phyloP scores from a whole-genome alignment of 2,888 invertebrate species.

The Orthosia gracilis region DNA sequence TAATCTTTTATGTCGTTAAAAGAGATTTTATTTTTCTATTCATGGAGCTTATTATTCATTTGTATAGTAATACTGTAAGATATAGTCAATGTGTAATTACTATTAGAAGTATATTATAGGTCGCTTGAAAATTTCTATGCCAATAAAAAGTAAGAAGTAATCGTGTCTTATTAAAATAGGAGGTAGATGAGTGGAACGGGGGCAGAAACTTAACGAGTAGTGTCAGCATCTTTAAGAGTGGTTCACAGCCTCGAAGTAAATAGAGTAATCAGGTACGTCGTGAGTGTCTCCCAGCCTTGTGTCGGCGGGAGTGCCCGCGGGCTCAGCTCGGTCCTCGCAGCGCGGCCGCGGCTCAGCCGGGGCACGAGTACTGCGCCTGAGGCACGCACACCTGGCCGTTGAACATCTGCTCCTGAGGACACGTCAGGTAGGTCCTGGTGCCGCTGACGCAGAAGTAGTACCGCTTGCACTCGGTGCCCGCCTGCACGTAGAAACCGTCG shows the following conservation, averaged over 20 bases:
- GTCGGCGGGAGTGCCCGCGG: conserved; percentile 53
- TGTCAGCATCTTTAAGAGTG: conserved; percentile 5
- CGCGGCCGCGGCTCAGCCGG: conserved; percentile 76
- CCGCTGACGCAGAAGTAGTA: conserved; percentile 92
- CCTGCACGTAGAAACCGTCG: conserved; percentile 91
- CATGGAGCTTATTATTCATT: conserved; percentile 80
- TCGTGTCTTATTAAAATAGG: conserved; percentile 73
- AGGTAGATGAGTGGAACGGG: conserved; percentile 57
- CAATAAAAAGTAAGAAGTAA: conserved; percentile 82
- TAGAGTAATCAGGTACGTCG: conserved; percentile 81
- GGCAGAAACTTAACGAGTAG: background rate
- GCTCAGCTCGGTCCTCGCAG: conserved; percentile 48
- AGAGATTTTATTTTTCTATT: conserved; percentile 86
- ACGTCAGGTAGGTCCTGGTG: conserved; percentile 87
- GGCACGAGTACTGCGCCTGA: conserved; percentile 85
- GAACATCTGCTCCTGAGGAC: conserved; percentile 87
- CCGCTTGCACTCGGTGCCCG: conserved; percentile 86
- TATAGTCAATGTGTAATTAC: conserved; percentile 84
- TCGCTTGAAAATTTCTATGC: conserved; percentile 87
- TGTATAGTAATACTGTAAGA: conserved; percentile 86
- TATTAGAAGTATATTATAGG: conserved; percentile 80
- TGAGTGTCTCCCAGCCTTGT: conserved; percentile 62
- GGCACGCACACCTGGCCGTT: conserved; percentile 91
- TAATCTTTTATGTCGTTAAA: conserved; percentile 82
- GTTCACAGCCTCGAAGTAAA: conserved; percentile 75